Evolutionary conservation across 2,797 vertebrate species (phyloP).

Genomic region (Oryzias dopingdopingensis): DNA sequence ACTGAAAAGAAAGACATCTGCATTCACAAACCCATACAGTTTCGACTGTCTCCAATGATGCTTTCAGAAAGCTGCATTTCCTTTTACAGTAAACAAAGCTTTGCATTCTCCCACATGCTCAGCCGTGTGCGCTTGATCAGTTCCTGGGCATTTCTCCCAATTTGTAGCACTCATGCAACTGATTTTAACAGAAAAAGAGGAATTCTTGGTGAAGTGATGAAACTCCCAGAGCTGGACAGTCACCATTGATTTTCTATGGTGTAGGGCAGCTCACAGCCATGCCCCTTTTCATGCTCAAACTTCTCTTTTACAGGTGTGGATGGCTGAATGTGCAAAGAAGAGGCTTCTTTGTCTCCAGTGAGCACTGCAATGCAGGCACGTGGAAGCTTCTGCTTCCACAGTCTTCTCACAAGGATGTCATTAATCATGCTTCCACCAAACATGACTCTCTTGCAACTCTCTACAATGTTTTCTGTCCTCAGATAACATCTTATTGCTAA

Average conservation of each 20-base stretch:
- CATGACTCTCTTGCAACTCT: constrained; percentile 1
- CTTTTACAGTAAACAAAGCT: constrained; percentile 2
- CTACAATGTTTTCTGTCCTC: constrained; percentile 1
- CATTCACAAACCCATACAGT: constrained; percentile 28
- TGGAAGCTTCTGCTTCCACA: constrained; percentile 28
- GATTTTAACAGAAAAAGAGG: constrained; percentile 12
- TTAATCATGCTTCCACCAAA: constrained; percentile 53
- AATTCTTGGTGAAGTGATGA: constrained; percentile 39
- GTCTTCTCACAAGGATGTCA: constrained; percentile 32
- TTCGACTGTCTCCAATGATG: constrained; percentile 46
- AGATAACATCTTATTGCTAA: background rate
- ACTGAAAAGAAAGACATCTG: constrained; percentile 15
- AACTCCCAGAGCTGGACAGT: constrained; percentile 28
- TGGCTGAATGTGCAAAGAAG: constrained; percentile 9
- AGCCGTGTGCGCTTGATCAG: constrained; percentile 9
- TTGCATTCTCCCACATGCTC: constrained; percentile 11
- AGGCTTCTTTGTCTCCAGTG: constrained; percentile 11
- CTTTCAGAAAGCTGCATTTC: constrained; percentile 13
- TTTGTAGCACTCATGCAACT: constrained; percentile 7
- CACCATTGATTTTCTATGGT: constrained; percentile 52
- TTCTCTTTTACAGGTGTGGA: constrained; percentile 35
- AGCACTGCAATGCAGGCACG: constrained; percentile 15
- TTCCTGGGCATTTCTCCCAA: background rate
- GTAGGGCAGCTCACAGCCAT: constrained; percentile 19
- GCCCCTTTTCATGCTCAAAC: constrained; percentile 26